Evolutionary conservation across 2,888 invertebrate genomes (phyloP), one percentile per base, ranked within the genome.

Genomic region (Pristionchus japonicus): DNA sequence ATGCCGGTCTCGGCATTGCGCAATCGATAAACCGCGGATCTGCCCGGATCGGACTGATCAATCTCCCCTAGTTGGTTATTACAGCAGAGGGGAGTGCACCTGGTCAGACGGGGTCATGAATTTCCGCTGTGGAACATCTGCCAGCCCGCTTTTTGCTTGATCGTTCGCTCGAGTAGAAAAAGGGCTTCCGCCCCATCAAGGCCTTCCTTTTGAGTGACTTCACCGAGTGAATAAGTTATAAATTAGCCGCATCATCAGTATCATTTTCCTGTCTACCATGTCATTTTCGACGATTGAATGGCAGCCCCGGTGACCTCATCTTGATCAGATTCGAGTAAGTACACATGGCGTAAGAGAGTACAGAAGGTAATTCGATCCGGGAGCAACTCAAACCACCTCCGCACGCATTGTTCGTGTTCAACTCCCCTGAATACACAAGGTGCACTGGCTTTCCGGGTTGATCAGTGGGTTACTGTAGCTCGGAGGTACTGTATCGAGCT

Each of bases 11-110:
- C 52, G 52, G 31, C 17, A 34, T 70, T 70, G 70, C 70, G 70
- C 37, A 34, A 70, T 70, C 70, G 37, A 40, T 70, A 70, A 70
- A 70, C 37, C 37, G 31, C 23, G n/a, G 23, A n/a, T 23, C 23
- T 57, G 23, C n/a, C 52, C 52, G 52, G 52, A 52, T 57, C 70
- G 17, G 23, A 3, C 77, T 1, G 47, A 77, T 77, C 74, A 40
- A 47, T 70, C 77, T 43, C 74, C 31, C 77, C 43, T 77, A 47
- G 77, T 43, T 77, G 77, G 77, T 77, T 77, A 77, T 77, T 77
- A 77, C 43, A 27, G 23, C 70, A 57, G 57, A 57, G 20, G 17
- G 52, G 31, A n/a, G 37, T 17, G n/a, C 77, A 77, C 77, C 77
- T 77, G 77, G 77, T 77, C 77, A 77, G 23, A 20, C 43, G 43